Base-by-base conservation (phyloP, 2,113 vertebrate genomes). In the Leptodactylus fuscus region DNA sequence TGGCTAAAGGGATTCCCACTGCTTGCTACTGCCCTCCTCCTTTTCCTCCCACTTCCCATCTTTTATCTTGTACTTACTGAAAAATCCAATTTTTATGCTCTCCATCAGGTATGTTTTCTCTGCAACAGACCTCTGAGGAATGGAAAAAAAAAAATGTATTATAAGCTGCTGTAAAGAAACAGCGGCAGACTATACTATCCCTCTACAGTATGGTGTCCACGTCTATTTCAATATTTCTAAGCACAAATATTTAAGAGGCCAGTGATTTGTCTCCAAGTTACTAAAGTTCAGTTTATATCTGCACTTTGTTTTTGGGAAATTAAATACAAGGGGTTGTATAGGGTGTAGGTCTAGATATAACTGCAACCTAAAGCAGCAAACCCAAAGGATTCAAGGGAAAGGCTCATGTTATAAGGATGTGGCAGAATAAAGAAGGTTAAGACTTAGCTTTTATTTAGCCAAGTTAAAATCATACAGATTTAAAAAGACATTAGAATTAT, bases 31-130 rank as follows among this genome's bases (percentile, higher is more conserved):
- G 77, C 84, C 76, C 65, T 71, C 84, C 84, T 83, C 65, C 38
- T 60, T 80, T 73, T 60, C 76, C 62, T 81, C 84, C 77, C 51
- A 73, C 77, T 73, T 81, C n/a, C 84, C 51, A 86, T 81, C 84
- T 81, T 81, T 86, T 86, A 86, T 86, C 76, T 86, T 81, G 84
- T 81, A 81, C 65, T 81, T 73, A 81, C 49, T 81, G 36, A 38
- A 86, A 81, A 86, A 86, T 86, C 67, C 77, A 86, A 73, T 85
- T 85, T 85, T 81, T 86, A 60, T 70, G 49, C 77, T 48, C 53
- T 70, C 84, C 84, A 73, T 73, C 84, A 86, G 84, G 76, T 86
- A 49, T 70, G 51, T 86, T 86, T 85, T 85, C 77, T 60, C 67
- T 60, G 84, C 49, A 71, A 69, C 36, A 80, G 51, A 32, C 38